Base-by-base conservation (phyloP, 1,140 invertebrate genomes). In the Euura saliciscinereae region DNA sequence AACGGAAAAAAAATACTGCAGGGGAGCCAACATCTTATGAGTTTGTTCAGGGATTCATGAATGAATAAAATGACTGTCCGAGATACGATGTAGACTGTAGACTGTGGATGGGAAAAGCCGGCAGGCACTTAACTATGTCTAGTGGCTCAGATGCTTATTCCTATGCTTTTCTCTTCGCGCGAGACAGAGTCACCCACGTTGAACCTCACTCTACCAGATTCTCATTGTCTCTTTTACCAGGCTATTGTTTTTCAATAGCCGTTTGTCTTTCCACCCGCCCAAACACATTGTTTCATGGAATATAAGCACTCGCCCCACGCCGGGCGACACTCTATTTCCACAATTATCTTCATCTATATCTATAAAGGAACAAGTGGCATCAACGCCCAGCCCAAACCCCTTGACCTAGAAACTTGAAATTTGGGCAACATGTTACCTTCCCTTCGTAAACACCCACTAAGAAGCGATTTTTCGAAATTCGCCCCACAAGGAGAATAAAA, bases 191-290 rank as follows among this genome's bases (percentile, higher is more conserved):
- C 51, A n/a, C 28, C 51, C 51, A 59, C 51, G 28, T 28, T 28
- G 28, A 59, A 59, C 51, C 51, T 59, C 51, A 59, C 51, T 8
- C 51, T 6, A 8, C 51, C 13, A 3, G 51, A n/a, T 59, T n/a
- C 28, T 28, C 51, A 59, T 59, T 59, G 51, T 59, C 51, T 59
- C 3, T 59, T 59, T 59, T 6, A 6, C 51, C 51, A 59, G 28
- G 51, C 51, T 59, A 59, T 59, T 59, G 51, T 59, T 59, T 59
- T 59, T 59, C 51, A 59, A 59, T 59, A 59, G 51, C 51, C 51
- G 51, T 59, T 59, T 59, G 51, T 59, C 51, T 59, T 59, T 59
- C 51, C 51, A 6, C 51, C 6, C 13, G 51, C 5, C 28, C 51
- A 59, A n/a, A n/a, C 13, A 6, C 51, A 59, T 59, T 59, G 51